Percentiles rank a stretch among this genome's conserved stretches.
phyloP scores from a whole-genome alignment of 2,113 vertebrate species.

The Oncorhynchus tshawytscha region DNA sequence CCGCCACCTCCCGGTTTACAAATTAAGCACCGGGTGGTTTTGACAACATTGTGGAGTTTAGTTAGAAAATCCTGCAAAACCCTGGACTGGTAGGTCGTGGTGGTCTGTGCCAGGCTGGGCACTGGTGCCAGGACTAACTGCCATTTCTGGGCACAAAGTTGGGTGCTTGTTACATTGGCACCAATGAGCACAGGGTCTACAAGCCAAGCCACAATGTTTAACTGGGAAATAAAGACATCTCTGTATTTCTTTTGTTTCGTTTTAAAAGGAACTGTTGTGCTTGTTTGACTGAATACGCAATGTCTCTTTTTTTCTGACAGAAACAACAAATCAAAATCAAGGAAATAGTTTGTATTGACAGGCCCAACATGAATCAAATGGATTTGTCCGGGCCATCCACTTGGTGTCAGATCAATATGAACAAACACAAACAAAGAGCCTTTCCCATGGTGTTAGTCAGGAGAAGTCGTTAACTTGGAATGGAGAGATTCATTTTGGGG shows the following conservation, averaged over 20 bases:
- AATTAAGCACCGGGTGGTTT: no score
- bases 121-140: slow-evolving; percentile 18
- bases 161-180: slow-evolving; percentile 54
- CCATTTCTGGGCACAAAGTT: slow-evolving; percentile 19
- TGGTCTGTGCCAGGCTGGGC: no score
- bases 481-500: slow-evolving; percentile 50
- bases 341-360: slow-evolving; percentile 42
- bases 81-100: no score
- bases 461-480: slow-evolving; percentile 57
- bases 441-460: slow-evolving; percentile 47
- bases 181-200: neutral
- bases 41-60: no score
- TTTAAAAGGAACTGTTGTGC: neutral
- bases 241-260: neutral
- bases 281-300: no score
- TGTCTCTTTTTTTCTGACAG: neutral
- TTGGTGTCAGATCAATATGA: slow-evolving; percentile 51
- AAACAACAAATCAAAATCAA: slow-evolving; percentile 30
- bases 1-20: no score
- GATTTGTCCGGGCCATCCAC: slow-evolving; percentile 38
- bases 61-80: no score
- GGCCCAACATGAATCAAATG: slow-evolving; percentile 32
- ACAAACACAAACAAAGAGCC: slow-evolving; percentile 47
- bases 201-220: neutral
- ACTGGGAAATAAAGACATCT: neutral